Evolutionary conservation across 1,140 invertebrate species (phyloP).

Genomic region (Drosophila erecta): DNA sequence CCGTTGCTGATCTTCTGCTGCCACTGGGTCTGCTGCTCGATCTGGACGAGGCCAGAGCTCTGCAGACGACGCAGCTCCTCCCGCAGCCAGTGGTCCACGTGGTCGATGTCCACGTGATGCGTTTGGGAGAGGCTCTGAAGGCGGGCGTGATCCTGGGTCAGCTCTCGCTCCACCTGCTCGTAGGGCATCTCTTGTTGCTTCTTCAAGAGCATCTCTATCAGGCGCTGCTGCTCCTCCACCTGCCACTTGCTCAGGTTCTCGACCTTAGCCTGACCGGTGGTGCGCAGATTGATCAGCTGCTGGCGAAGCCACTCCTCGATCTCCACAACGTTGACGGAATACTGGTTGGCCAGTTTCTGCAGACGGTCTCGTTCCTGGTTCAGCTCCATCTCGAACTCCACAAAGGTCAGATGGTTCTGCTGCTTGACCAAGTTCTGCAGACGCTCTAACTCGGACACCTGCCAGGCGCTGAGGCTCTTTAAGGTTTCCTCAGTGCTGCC

Average conservation of each 20-base stretch:
- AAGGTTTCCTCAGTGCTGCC: constrained; percentile 64
- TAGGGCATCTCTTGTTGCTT: constrained; percentile 71
- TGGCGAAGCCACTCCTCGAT: constrained; percentile 75
- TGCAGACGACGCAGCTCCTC: constrained; percentile 70
- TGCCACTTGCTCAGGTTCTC: constrained; percentile 78
- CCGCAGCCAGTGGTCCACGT: constrained; percentile 77
- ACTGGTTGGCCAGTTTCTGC: constrained; percentile 69
- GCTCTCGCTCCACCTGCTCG: constrained; percentile 67
- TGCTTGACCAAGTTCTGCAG: constrained; percentile 67
- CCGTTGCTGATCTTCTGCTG: constrained; percentile 68
- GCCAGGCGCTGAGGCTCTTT: constrained; percentile 68
- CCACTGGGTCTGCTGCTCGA: constrained; percentile 74
- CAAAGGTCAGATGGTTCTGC: constrained; percentile 72
- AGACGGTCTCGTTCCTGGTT: constrained; percentile 69
- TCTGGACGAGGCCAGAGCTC: constrained; percentile 67
- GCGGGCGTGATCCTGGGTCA: constrained; percentile 59
- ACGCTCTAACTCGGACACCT: constrained; percentile 66
- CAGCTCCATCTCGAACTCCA: constrained; percentile 74
- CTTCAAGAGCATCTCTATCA: constrained; percentile 70
- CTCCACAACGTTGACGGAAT: constrained; percentile 74
- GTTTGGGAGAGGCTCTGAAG: constrained; percentile 67
- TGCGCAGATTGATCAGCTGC: constrained; percentile 74
- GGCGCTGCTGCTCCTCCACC: constrained; percentile 68
- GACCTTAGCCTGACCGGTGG: constrained; percentile 69
- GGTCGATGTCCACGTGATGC: constrained; percentile 70